A percentile compares a stretch with the other conserved stretches of the same genome.
These are phyloP conservation scores for roundworm (Caenorhabditis elegans) DNA, from an alignment of 1,140 invertebrate species.

Conservation along the genomic window WBcel235 BX284604.4:11710501-11711000, in stretches of 20 bases:
- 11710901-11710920: too few species aligned
- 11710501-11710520: conserved; percentile 12
- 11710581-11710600: neutral
- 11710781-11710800: too few species aligned
- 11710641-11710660: neutral
- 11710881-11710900: too few species aligned
- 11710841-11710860: too few species aligned
- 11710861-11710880: too few species aligned
- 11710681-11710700: conserved; percentile 1
- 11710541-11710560: conserved; percentile 31
- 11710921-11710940: too few species aligned
- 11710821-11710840: too few species aligned
- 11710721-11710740: neutral
- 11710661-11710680: neutral
- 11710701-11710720: neutral
- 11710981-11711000: too few species aligned
- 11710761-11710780: too few species aligned
- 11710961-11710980: too few species aligned
- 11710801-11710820: too few species aligned
- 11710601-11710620: neutral
- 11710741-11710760: neutral
- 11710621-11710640: conserved; percentile 25
- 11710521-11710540: conserved; percentile 19
- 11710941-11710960: too few species aligned
- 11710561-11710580: conserved; percentile 12